These are phyloP conservation scores for Bubalus kerabau DNA, from an alignment of 2,113 vertebrate species.

Conservation along the genomic window DNA sequence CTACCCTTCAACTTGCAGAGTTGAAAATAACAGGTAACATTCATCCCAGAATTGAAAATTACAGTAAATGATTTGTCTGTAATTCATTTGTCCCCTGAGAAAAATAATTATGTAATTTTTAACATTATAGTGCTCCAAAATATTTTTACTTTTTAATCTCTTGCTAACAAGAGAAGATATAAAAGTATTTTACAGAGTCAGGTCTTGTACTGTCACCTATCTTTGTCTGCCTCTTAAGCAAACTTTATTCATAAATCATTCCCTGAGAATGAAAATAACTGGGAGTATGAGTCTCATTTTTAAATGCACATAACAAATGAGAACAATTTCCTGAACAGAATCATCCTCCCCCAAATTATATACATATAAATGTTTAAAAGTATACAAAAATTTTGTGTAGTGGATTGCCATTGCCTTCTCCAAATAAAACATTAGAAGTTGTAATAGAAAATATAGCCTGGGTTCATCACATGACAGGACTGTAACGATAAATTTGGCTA, in stretches of 20 bases:
- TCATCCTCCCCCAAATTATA: not conserved
- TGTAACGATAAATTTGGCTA: not conserved
- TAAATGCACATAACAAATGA: not conserved
- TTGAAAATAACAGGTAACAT: not conserved
- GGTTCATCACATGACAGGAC: not conserved
- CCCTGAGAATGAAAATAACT: not conserved
- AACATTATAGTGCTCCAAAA: not conserved
- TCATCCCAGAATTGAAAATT: not conserved
- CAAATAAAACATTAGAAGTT: not conserved
- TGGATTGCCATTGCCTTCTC: too few species aligned
- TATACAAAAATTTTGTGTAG: not conserved
- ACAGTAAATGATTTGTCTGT: not conserved
- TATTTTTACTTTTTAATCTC: not conserved
- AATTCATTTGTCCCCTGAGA: not conserved
- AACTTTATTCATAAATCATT: constrained; percentile 4
- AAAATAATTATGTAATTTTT: not conserved
- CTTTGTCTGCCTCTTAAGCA: not conserved
- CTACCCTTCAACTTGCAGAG: not conserved
- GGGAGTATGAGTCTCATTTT: not conserved
- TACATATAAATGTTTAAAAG: not conserved
- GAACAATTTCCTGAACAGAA: not conserved
- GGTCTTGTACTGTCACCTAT: not conserved
- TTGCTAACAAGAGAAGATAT: not conserved
- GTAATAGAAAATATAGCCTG: not conserved
- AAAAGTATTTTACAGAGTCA: not conserved